Percentiles rank a stretch among this genome's conserved stretches.
Conservation (phyloP, 2,113 vertebrate genomes). For the Athene noctua region DNA sequence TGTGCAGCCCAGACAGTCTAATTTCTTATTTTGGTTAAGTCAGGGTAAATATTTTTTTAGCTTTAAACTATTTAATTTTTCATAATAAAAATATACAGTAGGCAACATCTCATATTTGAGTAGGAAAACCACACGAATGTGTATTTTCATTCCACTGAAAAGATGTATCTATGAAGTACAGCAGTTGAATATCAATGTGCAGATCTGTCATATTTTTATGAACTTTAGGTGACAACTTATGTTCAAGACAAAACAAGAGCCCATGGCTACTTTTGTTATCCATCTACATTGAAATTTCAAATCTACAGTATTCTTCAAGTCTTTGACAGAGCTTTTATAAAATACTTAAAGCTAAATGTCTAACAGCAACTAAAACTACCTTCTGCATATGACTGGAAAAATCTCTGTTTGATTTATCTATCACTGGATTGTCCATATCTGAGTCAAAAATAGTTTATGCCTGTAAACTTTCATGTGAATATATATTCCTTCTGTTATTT, state of each 20-base stretch:
- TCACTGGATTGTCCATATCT: background rate
- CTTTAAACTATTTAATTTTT: background rate
- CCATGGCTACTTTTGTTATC: background rate
- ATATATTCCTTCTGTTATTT: background rate
- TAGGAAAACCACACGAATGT: accelerated
- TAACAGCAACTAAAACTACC: background rate
- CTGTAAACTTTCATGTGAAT: background rate
- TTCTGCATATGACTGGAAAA: background rate
- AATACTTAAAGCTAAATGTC: background rate
- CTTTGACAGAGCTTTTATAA: background rate
- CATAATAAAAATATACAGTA: background rate
- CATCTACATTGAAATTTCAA: background rate
- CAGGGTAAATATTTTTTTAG: background rate
- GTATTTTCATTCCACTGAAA: background rate
- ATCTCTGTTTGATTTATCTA: background rate
- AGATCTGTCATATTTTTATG: background rate
- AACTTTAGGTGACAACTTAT: background rate
- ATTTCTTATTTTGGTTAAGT: background rate
- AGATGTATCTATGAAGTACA: background rate
- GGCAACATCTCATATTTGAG: background rate
- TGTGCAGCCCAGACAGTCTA: background rate
- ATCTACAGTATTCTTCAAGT: background rate
- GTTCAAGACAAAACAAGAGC: background rate
- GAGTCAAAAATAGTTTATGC: background rate
- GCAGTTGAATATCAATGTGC: background rate